Conservation (phyloP, 2,888 invertebrate genomes). For the Rhyacophila evoluta region DNA sequence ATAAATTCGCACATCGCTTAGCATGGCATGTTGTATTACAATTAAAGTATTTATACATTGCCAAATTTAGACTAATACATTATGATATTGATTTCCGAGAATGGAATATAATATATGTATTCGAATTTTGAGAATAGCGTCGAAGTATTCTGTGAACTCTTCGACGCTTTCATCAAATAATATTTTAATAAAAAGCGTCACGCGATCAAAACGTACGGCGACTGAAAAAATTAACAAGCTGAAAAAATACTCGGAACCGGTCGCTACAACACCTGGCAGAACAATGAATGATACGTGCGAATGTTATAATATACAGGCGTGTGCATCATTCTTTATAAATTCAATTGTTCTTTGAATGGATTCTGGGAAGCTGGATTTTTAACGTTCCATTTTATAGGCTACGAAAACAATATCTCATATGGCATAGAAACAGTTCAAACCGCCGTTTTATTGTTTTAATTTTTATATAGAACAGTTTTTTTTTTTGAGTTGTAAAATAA, state of each 20-base stretch:
- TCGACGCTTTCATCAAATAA: neutral
- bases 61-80: neutral
- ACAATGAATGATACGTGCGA: neutral
- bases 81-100: neutral
- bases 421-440: neutral
- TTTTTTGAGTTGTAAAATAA: too few relatives aligned
- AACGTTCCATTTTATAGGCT: neutral
- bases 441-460: neutral
- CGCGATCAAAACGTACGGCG: neutral
- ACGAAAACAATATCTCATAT: neutral
- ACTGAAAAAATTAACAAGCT: neutral
- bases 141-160: neutral
- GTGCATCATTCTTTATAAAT: neutral
- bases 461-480: too few relatives aligned
- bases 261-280: neutral
- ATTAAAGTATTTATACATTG: neutral
- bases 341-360: neutral
- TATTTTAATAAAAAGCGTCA: neutral
- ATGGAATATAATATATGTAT: neutral
- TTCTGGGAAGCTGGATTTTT: neutral
- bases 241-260: constrained; percentile 5
- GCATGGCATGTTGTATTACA: too few relatives aligned
- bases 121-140: neutral
- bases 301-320: neutral
- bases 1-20: too few relatives aligned